A percentile compares a stretch with the other conserved stretches of the same genome.
These are phyloP conservation scores for mouse (Mus musculus) DNA, from an alignment of 2,113 vertebrate genomes.

Conservation along the genomic window DNA sequence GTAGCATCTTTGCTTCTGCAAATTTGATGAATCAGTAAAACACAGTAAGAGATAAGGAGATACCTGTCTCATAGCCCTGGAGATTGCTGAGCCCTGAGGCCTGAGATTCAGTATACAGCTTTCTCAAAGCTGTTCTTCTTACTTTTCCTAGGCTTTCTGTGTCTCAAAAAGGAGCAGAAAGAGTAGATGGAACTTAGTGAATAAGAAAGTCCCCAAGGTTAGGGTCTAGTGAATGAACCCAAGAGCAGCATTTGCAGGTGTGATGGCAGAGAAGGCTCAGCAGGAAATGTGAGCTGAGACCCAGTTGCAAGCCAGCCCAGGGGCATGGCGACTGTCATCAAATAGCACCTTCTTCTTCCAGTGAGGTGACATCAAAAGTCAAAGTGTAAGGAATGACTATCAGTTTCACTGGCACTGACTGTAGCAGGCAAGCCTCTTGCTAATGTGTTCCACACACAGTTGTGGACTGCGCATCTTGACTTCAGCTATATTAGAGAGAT, in stretches of 20 bases:
- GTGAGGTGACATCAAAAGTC: neutral
- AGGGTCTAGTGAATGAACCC: neutral
- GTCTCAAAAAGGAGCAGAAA: neutral
- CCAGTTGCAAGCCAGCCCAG: neutral
- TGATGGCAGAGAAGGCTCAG: neutral
- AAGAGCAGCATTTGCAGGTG: neutral
- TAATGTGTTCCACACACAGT: neutral
- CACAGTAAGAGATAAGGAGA: neutral
- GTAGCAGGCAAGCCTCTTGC: neutral
- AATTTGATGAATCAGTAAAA: neutral
- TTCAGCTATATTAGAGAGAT: neutral
- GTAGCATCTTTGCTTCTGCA: neutral
- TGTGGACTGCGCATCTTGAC: neutral
- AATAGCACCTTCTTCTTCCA: neutral
- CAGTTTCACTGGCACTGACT: neutral
- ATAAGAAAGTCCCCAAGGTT: neutral
- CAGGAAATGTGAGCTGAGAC: neutral
- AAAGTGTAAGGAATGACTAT: neutral
- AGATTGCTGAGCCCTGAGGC: neutral
- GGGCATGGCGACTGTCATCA: accelerated
- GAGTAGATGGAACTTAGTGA: neutral
- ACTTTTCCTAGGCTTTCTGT: neutral
- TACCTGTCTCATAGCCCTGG: accelerated
- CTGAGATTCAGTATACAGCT: neutral
- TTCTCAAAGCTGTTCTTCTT: neutral